These are phyloP conservation scores for Sesia bembeciformis DNA, from an alignment of 2,888 invertebrate species.

Conservation along the genomic window DNA sequence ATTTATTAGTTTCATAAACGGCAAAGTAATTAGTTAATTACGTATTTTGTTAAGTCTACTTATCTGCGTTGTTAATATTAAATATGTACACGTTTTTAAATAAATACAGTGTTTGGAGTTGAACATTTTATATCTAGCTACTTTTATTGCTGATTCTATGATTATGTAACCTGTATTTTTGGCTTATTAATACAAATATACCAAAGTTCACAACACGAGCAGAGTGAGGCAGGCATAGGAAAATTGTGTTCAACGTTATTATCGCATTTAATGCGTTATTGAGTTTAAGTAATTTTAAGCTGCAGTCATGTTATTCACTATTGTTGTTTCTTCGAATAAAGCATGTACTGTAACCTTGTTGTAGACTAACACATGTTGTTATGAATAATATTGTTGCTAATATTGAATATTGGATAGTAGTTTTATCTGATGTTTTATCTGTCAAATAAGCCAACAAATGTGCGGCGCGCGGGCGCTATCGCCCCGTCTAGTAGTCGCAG, in stretches of 20 bases:
- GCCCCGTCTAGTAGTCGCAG: constrained; percentile 35
- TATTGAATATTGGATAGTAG: constrained; percentile 16
- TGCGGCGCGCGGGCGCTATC: constrained; percentile 22
- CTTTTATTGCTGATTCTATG: too few species aligned
- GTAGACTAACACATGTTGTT: background rate
- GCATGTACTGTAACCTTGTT: constrained; percentile 19
- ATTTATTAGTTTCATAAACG: too few species aligned
- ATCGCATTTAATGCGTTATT: background rate
- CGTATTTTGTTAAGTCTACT: too few species aligned
- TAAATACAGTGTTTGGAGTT: too few species aligned
- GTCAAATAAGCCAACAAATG: constrained; percentile 49
- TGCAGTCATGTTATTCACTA: constrained; percentile 29
- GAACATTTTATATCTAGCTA: too few species aligned
- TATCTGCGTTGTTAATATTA: too few species aligned
- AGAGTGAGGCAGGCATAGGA: too few species aligned
- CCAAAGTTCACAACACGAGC: too few species aligned
- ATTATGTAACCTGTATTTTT: too few species aligned
- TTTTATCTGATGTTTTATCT: constrained; percentile 53
- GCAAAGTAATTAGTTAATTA: too few species aligned
- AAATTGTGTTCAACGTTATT: too few species aligned
- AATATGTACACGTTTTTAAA: background rate
- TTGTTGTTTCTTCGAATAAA: constrained; percentile 14
- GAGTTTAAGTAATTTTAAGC: background rate
- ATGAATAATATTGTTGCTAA: background rate
- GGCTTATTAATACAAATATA: too few species aligned